Evolutionary conservation across 2,797 vertebrate species (phyloP).

Genomic region (Muraenolepis orangiensis): DNA sequence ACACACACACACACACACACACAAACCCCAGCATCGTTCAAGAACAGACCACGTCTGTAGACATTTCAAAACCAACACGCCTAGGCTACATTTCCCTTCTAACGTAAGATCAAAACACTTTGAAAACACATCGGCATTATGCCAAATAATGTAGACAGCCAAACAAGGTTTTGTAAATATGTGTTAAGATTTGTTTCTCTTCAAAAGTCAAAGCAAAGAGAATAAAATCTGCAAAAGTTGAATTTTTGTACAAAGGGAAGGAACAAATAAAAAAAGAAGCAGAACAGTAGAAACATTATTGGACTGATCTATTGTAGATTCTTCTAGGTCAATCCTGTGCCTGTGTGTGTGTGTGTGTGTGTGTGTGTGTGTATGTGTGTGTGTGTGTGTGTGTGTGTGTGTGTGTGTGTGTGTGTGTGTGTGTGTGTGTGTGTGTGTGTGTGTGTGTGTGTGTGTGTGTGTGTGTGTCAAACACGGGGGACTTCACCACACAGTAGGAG

Average conservation of each 20-base stretch:
- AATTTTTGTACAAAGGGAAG: neutral
- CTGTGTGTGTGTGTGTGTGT: no score
- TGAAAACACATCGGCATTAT: no score
- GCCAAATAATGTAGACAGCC: no score
- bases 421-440: no score
- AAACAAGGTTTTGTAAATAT: neutral
- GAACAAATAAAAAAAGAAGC: neutral
- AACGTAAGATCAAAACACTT: neutral
- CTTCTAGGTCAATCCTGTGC: neutral
- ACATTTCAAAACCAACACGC: neutral
- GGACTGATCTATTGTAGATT: neutral
- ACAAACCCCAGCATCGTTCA: neutral
- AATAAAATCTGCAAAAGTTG: neutral
- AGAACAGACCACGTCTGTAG: neutral
- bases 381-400: no score
- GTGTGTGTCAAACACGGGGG: neutral
- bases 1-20: neutral
- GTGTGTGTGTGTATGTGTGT: no score
- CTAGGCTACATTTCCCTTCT: neutral
- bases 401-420: no score
- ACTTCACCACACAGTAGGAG: neutral
- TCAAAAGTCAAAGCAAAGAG: neutral
- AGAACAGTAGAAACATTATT: no score
- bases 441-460: no score
- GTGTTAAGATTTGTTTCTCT: neutral